Base-by-base conservation (phyloP, 2,113 vertebrate species). In the Anguilla rostrata region DNA sequence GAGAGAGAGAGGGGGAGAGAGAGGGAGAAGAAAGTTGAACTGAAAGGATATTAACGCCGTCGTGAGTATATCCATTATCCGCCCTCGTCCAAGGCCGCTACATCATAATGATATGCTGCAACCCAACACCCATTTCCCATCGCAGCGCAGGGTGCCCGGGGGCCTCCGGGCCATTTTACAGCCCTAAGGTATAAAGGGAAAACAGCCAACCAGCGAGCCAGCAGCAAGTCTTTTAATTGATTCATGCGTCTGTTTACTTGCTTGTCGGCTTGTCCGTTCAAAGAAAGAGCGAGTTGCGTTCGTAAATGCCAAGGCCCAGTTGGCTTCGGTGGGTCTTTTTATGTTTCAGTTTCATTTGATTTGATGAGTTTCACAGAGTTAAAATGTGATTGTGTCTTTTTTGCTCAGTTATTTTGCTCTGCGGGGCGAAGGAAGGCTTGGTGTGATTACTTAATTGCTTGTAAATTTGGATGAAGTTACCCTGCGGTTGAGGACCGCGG, bases 41-140 rank as follows among this genome's bases (percentile, higher is more conserved):
- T 92, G 91, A 86, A 92, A 93, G 93, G 93, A 94, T 95, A 96
- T 95, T 94, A 94, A 95, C 95, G 93, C 93, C 87, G 89, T 91
- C 91, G 92, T 95, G 94, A 95, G 94, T 94, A 93, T 93, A 93
- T 94, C 92, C 94, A 93, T 95, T 94, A 94, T 96, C 94, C 92
- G 91, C 91, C 93, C 94, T 93, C 91, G 91, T 95, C 88, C 89
- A 89, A 91, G 94, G 91, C 89, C 91, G 91, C 87, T 90, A 89
- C 90, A 88, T 92, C 90, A 90, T 94, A 93, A 92, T 93, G 93
- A 93, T 94, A 92, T 78, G 29, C 71, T 79, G 66, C 66, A 41
- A 56, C 84, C 75, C 91, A 91, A 91, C 89, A 88, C 91, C 92
- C 89, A 87, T 93, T 94, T 92, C 89, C 92, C 91, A 92, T 93